Conservation (phyloP, 2,113 vertebrate species). For the Ptilonorhynchus violaceus region DNA sequence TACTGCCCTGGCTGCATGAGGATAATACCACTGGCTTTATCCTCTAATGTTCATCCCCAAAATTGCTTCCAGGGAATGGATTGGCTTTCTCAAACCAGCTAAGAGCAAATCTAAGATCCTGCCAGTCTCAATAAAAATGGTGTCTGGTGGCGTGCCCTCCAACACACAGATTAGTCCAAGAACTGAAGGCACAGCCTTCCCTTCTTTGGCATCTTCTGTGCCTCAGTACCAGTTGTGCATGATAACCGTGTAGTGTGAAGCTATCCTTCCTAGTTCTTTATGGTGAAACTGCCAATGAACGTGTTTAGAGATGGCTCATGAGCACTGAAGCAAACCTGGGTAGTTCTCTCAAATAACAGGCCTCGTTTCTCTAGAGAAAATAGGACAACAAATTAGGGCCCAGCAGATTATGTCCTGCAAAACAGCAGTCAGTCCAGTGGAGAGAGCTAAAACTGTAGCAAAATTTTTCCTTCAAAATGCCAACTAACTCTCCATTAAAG, state of each 20-base stretch:
- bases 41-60: background rate
- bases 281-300: background rate
- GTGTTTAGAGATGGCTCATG: background rate
- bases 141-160: background rate
- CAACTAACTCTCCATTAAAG: background rate
- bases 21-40: background rate
- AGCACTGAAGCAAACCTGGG: background rate
- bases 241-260: background rate
- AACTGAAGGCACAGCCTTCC: background rate
- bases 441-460: background rate
- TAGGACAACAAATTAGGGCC: background rate
- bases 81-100: background rate
- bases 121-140: background rate
- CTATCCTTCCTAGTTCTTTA: background rate
- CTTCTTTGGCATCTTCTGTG: fast-evolving
- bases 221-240: fast-evolving
- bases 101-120: background rate
- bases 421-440: background rate
- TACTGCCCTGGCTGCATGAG: background rate
- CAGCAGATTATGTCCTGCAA: background rate
- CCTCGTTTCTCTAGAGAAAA: background rate
- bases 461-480: background rate
- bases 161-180: background rate
- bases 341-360: background rate
- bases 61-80: background rate